Percentiles rank a stretch among this genome's conserved stretches.
These are phyloP conservation scores for Caranx melampygus DNA, from an alignment of 2,113 vertebrate genomes.

Conservation along the genomic window DNA sequence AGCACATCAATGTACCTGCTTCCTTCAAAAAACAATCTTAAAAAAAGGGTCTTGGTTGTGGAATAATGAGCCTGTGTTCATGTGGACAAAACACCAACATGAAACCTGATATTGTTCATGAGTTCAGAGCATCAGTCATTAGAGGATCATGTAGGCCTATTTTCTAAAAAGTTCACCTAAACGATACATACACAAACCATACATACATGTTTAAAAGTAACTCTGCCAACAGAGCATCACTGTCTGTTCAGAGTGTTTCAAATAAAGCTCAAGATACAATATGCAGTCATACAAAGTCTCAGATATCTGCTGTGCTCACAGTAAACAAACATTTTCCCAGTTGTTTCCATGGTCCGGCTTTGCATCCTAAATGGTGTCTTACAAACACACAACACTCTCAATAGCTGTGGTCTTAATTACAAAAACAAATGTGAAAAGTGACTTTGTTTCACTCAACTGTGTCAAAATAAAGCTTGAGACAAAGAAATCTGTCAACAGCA, in stretches of 20 bases:
- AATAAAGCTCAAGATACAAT: not conserved
- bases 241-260: not conserved
- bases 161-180: not conserved
- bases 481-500: not conserved
- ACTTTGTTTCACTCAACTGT: constrained; percentile 10
- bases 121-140: not conserved
- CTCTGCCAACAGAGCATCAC: not conserved
- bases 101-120: not conserved
- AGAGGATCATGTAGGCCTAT: not conserved
- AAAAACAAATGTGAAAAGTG: constrained; percentile 5
- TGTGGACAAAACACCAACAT: not conserved
- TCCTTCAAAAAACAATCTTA: not conserved
- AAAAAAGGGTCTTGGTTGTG: not conserved
- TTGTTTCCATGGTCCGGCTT: not conserved
- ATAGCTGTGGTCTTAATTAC: constrained; percentile 1
- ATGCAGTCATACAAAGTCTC: not conserved
- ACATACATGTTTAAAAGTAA: no score
- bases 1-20: not conserved
- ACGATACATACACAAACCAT: no score
- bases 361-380: not conserved
- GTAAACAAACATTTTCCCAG: not conserved
- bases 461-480: not conserved
- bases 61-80: not conserved
- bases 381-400: not conserved
- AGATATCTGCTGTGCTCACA: not conserved